Percentiles rank a stretch among this genome's conserved stretches.
Evolutionary conservation across 2,888 invertebrate species (phyloP).

Genomic region (Troglohyphantes excavatus): DNA sequence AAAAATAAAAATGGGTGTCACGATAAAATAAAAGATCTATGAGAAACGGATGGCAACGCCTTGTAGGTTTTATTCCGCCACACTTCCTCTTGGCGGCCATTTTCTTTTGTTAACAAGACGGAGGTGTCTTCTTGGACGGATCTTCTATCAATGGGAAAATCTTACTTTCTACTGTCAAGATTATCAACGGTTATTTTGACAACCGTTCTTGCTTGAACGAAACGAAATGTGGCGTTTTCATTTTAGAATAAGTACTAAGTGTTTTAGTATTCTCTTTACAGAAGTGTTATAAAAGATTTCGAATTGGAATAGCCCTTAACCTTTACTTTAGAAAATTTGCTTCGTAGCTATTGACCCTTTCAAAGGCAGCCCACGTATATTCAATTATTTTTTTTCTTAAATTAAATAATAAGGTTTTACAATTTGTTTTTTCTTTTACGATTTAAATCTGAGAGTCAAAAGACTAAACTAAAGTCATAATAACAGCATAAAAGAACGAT

Average conservation of each 20-base stretch:
- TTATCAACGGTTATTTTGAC: constrained; percentile 12
- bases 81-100: constrained; percentile 27
- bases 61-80: constrained; percentile 39
- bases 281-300: too few relatives aligned
- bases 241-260: not conserved
- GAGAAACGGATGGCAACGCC: constrained; percentile 69
- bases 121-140: not conserved
- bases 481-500: too few relatives aligned
- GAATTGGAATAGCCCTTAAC: too few relatives aligned
- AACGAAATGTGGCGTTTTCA: constrained; percentile 8
- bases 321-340: too few relatives aligned
- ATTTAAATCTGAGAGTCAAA: too few relatives aligned
- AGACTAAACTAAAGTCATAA: too few relatives aligned
- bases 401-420: too few relatives aligned
- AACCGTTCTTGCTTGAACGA: not conserved
- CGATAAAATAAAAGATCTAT: constrained; percentile 45
- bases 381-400: too few relatives aligned
- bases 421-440: too few relatives aligned
- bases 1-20: constrained; percentile 69
- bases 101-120: constrained; percentile 40
- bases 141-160: constrained; percentile 37
- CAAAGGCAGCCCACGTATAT: too few relatives aligned
- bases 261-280: not conserved
- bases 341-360: too few relatives aligned
- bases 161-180: constrained; percentile 1